Evolutionary conservation across 2,113 vertebrate genomes (phyloP).

Genomic region (Pongo abelii): DNA sequence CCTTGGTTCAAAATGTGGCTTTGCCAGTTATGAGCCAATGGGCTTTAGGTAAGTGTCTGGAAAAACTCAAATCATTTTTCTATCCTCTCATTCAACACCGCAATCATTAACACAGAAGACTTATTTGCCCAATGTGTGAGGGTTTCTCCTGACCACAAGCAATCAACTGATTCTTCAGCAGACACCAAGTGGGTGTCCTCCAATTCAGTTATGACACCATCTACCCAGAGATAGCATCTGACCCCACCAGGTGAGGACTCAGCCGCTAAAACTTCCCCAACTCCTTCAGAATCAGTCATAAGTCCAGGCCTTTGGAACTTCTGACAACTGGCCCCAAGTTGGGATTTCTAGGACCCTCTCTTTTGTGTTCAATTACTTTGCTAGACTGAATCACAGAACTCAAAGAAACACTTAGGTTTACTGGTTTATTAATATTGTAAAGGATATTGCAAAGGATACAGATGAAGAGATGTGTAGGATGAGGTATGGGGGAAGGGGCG

Average conservation of each 20-base stretch:
- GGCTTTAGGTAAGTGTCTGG: not conserved
- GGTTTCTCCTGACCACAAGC: not conserved
- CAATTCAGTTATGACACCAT: not conserved
- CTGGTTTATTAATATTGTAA: not conserved
- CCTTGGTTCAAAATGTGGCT: accelerated
- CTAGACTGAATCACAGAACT: not conserved
- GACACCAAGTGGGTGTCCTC: not conserved
- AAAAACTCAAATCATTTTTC: not conserved
- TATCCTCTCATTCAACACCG: not conserved
- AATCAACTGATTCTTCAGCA: not conserved
- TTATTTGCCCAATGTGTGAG: not conserved
- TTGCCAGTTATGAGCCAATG: accelerated
- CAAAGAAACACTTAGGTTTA: not conserved
- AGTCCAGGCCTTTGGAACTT: not conserved
- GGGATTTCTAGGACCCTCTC: not conserved
- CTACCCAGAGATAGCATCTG: not conserved
- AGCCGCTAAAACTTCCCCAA: not conserved
- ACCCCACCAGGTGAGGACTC: not conserved
- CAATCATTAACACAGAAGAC: not conserved
- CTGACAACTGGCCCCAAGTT: not conserved
- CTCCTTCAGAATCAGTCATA: not conserved
- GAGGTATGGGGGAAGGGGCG: accelerated
- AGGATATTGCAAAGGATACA: not conserved
- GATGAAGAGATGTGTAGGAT: not conserved
- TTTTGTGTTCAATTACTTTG: not conserved